Evolutionary conservation across 2,113 vertebrate genomes (phyloP).

Genomic region (Porphyrio hochstetteri): DNA sequence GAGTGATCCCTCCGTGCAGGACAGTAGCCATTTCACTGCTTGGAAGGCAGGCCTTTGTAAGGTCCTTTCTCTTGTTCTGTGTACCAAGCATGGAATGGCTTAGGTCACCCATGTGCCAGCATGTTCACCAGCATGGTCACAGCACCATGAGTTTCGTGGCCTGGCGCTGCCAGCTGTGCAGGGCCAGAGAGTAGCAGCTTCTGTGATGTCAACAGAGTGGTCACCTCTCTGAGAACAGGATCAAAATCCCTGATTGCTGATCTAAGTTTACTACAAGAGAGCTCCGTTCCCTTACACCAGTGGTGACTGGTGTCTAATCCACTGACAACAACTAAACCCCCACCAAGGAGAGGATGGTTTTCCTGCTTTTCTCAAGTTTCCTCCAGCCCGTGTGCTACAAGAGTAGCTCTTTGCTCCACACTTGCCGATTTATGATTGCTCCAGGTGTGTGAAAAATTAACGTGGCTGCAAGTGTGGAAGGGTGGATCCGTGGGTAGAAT

Average conservation of each 20-base stretch:
- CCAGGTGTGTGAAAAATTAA: background rate
- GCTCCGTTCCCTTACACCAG: background rate
- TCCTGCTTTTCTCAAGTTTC: background rate
- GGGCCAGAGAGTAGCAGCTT: background rate
- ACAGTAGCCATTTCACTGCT: background rate
- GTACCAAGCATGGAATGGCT: no score
- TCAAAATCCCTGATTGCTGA: rapidly evolving
- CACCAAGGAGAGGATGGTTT: background rate
- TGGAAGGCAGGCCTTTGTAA: background rate
- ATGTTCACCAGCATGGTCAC: background rate
- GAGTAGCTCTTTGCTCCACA: background rate
- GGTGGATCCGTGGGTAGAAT: background rate
- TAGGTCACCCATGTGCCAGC: no score
- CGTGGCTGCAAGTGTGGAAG: background rate
- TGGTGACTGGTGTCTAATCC: background rate
- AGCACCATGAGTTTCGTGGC: background rate
- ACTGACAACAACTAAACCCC: background rate
- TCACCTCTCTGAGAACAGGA: background rate
- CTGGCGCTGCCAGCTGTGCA: background rate
- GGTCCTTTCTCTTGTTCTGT: background rate
- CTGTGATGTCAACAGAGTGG: no score
- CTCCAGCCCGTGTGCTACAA: background rate
- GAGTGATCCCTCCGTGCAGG: rapidly evolving
- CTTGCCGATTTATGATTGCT: background rate
- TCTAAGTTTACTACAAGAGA: background rate